Conservation (phyloP, 2,888 invertebrate species). For the Aphodius granarius region DNA sequence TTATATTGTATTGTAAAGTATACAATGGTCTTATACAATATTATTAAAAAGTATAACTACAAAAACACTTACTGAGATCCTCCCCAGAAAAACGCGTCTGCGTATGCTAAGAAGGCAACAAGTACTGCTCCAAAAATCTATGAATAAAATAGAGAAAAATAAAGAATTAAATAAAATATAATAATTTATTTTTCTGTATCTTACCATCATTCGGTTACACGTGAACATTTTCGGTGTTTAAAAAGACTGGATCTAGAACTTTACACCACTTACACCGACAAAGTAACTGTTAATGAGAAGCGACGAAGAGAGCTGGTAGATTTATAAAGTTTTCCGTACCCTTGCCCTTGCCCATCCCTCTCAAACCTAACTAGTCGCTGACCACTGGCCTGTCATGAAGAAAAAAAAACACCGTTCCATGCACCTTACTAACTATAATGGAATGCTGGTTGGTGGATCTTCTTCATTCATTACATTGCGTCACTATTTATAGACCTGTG, state of each 20-base stretch:
- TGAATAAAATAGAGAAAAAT: slow-evolving; percentile 13
- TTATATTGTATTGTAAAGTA: not conserved
- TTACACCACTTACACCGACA: slow-evolving; percentile 20
- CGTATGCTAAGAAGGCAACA: slow-evolving; percentile 12
- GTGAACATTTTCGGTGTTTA: slow-evolving; percentile 21
- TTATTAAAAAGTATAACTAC: not conserved
- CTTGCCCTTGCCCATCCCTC: slow-evolving; percentile 26
- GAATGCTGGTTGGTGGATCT: slow-evolving; percentile 11
- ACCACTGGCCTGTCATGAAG: slow-evolving; percentile 20
- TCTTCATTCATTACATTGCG: not conserved
- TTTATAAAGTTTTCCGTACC: slow-evolving; percentile 27
- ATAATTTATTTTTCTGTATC: not conserved
- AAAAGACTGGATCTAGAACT: slow-evolving; percentile 8
- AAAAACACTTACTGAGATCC: slow-evolving; percentile 20
- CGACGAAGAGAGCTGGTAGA: slow-evolving; percentile 20
- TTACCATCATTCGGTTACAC: slow-evolving; percentile 21
- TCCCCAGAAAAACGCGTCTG: slow-evolving; percentile 24
- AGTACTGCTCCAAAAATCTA: slow-evolving; percentile 23
- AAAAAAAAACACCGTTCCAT: slow-evolving; percentile 20
- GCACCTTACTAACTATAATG: slow-evolving; percentile 22
- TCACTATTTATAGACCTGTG: not conserved
- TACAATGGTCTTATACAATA: not conserved
- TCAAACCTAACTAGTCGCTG: slow-evolving; percentile 22
- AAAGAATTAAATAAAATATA: not conserved
- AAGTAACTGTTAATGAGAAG: slow-evolving; percentile 26